Evolutionary conservation across 2,797 vertebrate species (phyloP).

Genomic region (Rhincodon typus): DNA sequence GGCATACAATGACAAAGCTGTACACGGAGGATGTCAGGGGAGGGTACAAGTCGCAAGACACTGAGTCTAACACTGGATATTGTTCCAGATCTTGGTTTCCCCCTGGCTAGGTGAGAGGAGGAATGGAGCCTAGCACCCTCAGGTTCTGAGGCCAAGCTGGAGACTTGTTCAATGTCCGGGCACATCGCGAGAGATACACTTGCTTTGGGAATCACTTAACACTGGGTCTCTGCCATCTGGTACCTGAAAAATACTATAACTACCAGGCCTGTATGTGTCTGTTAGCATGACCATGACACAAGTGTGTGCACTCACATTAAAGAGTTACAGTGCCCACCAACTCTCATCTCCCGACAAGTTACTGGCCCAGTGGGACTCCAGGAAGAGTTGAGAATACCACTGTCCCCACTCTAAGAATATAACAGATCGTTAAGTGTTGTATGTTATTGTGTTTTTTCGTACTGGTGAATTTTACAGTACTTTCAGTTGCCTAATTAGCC

Average conservation of each 20-base stretch:
- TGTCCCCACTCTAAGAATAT: neutral
- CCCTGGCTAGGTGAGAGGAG: too few relatives aligned
- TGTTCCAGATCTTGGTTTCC: too few relatives aligned
- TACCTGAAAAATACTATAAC: neutral
- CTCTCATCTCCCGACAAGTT: neutral
- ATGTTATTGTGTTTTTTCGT: neutral
- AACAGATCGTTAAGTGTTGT: neutral
- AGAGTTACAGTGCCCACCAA: neutral
- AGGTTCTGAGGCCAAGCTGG: neutral
- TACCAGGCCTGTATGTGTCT: too few relatives aligned
- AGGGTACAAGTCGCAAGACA: too few relatives aligned
- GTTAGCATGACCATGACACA: too few relatives aligned
- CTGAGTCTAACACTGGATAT: too few relatives aligned
- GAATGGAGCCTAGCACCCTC: neutral
- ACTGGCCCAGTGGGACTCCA: neutral
- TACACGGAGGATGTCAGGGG: neutral
- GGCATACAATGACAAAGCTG: neutral
- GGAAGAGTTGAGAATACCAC: neutral
- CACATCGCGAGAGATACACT: too few relatives aligned
- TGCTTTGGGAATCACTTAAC: neutral
- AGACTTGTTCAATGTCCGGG: neutral
- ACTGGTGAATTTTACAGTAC: neutral
- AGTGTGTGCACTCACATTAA: neutral
- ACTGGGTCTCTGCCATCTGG: neutral
- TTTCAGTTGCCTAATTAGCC: neutral